Evolutionary conservation across 2,113 vertebrate species (phyloP).

Genomic region (Bubo bubo): DNA sequence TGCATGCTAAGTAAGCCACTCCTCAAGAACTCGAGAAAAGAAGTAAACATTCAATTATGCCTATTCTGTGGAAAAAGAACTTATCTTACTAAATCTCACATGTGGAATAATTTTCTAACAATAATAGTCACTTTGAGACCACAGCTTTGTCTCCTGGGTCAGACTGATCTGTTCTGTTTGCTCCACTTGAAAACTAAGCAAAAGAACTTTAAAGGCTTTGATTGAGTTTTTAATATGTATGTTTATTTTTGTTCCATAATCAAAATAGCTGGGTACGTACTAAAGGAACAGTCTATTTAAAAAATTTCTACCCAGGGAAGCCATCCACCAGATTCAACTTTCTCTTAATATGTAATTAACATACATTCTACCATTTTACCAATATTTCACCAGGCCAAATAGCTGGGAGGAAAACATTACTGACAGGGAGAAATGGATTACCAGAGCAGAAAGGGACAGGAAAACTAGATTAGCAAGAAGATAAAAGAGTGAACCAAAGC

Average conservation of each 20-base stretch:
- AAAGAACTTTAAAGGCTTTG: conserved; percentile 33
- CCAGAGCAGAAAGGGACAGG: neutral
- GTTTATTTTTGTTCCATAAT: neutral
- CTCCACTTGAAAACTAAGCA: neutral
- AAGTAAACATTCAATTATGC: conserved; percentile 21
- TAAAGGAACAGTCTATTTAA: neutral
- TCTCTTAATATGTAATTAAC: neutral
- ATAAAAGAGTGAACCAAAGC: neutral
- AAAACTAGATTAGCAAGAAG: neutral
- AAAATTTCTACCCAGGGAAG: neutral
- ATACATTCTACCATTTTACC: neutral
- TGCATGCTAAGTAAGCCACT: conserved; percentile 5
- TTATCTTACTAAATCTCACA: neutral
- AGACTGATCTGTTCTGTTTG: conserved; percentile 23
- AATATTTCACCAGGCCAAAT: neutral
- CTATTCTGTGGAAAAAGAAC: neutral
- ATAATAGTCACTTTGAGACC: conserved; percentile 27
- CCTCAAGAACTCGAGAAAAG: conserved; percentile 12
- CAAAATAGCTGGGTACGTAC: neutral
- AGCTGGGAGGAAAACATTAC: neutral
- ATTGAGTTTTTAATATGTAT: neutral
- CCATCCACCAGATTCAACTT: neutral
- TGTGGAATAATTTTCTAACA: conserved; percentile 17
- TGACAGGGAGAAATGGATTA: neutral
- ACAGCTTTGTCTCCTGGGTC: conserved; percentile 16